A percentile compares a stretch with the other conserved stretches of the same genome.
phyloP scores from a whole-genome alignment of 2,888 invertebrate species.

The Adineta ricciae region DNA sequence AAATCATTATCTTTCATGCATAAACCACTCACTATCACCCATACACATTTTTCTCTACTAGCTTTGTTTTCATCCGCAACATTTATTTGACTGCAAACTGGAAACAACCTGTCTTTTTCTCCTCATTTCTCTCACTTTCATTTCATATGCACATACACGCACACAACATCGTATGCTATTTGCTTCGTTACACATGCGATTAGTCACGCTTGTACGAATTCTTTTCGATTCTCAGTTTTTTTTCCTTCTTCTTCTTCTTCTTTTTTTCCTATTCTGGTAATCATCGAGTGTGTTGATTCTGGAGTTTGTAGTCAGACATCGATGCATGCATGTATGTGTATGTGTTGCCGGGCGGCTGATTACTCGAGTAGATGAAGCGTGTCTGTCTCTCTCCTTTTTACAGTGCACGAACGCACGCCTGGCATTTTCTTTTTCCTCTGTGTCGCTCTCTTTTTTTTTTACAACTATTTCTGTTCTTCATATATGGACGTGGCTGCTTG shows the following conservation, averaged over 20 bases:
- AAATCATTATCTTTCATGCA: not conserved
- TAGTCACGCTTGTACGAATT: not conserved
- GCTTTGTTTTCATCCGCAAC: not conserved
- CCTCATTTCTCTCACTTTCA: not conserved
- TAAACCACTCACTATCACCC: not conserved
- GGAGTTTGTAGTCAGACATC: not conserved
- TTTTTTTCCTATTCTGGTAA: not conserved
- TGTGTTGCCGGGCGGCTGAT: not conserved
- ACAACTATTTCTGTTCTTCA: not conserved
- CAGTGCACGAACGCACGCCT: not conserved
- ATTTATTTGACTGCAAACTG: not conserved
- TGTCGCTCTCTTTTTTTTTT: not conserved
- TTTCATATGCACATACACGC: not conserved
- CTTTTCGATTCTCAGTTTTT: not conserved
- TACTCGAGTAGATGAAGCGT: constrained; percentile 9
- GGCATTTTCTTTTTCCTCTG: not conserved
- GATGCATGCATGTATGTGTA: not conserved
- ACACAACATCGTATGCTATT: not conserved
- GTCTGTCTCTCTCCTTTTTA: not conserved
- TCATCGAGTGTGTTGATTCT: not conserved
- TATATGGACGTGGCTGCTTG: constrained; percentile 5
- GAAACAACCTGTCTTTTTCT: not conserved
- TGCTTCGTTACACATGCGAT: not conserved
- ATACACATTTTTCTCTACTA: not conserved
- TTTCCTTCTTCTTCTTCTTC: not conserved